Conservation (phyloP, 2,888 invertebrate genomes). For the Polia nebulosa region DNA sequence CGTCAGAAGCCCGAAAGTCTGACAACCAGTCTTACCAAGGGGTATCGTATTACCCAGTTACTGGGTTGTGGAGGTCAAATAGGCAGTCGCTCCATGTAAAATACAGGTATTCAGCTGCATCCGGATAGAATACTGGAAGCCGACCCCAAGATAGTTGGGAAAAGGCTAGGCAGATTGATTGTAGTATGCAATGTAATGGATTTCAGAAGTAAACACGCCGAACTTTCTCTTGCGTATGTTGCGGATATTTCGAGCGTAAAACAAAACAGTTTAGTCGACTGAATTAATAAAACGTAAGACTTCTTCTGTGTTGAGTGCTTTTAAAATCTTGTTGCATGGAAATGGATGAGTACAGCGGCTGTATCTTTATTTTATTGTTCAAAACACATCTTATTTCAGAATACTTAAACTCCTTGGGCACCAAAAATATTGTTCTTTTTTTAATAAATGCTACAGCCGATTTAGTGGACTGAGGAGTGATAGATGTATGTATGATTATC, state of each 20-base stretch:
- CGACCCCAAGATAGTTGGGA: too few species aligned
- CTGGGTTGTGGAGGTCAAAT: too few species aligned
- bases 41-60: too few species aligned
- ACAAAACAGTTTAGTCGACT: not conserved
- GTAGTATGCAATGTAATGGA: too few species aligned
- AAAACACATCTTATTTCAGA: not conserved
- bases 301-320: not conserved
- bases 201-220: not conserved
- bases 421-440: not conserved
- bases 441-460: not conserved
- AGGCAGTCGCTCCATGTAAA: too few species aligned
- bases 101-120: too few species aligned
- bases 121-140: too few species aligned
- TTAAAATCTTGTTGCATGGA: not conserved
- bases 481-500: slow-evolving; percentile 12
- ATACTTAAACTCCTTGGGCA: not conserved
- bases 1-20: too few species aligned
- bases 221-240: not conserved
- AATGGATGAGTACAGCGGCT: not conserved
- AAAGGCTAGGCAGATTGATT: too few species aligned
- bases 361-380: not conserved
- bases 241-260: not conserved
- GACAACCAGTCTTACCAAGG: too few species aligned
- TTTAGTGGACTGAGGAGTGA: slow-evolving; percentile 4
- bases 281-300: not conserved